phyloP scores from a whole-genome alignment of 2,113 vertebrate genomes.

The Burhinus oedicnemus region DNA sequence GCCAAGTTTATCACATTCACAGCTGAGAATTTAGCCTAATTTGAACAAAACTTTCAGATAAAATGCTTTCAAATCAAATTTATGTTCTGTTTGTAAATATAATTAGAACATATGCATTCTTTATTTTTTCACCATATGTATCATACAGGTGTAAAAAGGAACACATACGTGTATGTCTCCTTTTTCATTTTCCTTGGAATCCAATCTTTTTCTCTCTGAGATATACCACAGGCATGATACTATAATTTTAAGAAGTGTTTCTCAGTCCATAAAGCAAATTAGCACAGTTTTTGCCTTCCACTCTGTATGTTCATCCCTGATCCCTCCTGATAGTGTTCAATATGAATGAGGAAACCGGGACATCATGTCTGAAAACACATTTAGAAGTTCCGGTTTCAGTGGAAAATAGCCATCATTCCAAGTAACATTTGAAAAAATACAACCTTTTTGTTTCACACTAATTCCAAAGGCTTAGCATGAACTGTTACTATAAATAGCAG shows the following conservation, averaged over 20 bases:
- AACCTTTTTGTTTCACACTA: neutral
- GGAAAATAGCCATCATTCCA: neutral
- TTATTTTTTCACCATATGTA: neutral
- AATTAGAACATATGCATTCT: neutral
- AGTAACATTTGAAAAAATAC: neutral
- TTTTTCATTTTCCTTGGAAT: neutral
- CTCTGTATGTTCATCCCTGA: neutral
- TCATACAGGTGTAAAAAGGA: neutral
- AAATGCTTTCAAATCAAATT: neutral
- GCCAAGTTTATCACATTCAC: neutral
- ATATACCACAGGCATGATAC: neutral
- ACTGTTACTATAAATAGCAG: neutral
- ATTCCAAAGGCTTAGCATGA: neutral
- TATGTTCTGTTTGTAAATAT: neutral
- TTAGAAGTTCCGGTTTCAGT: neutral
- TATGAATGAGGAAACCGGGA: neutral
- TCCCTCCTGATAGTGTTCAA: neutral
- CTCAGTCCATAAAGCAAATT: neutral
- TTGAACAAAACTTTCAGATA: neutral
- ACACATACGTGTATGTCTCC: neutral
- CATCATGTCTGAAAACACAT: neutral
- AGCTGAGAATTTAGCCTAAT: neutral
- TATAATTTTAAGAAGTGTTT: neutral
- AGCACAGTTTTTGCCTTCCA: neutral
- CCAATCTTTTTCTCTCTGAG: neutral